Conservation (phyloP, 2,113 vertebrate species). For the Bostrychus sinensis region DNA sequence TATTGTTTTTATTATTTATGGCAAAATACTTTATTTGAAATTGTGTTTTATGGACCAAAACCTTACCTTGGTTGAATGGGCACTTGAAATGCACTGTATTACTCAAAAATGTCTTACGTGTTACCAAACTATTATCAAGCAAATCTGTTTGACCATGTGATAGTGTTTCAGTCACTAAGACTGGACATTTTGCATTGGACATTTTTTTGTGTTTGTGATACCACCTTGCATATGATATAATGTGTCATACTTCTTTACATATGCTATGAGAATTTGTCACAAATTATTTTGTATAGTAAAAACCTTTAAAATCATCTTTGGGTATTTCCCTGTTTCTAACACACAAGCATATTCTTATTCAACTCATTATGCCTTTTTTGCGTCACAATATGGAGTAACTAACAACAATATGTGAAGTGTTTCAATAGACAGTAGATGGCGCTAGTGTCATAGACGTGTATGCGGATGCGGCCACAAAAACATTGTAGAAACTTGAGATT, state of each 20-base stretch:
- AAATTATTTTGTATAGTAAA: constrained; percentile 75
- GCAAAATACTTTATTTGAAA: constrained; percentile 26
- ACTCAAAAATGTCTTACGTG: background rate
- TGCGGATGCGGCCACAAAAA: background rate
- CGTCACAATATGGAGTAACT: no score
- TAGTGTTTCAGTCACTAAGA: background rate
- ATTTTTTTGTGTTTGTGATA: background rate
- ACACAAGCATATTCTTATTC: background rate
- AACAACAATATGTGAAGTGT: constrained; percentile 9
- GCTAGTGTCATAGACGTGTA: constrained; percentile 21
- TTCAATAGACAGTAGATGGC: constrained; percentile 58
- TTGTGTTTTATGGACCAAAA: constrained; percentile 1
- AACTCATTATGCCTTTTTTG: no score
- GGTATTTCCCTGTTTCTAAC: background rate
- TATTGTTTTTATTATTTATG: constrained; percentile 40
- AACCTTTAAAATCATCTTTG: constrained; percentile 31
- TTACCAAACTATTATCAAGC: background rate
- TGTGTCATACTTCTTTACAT: constrained; percentile 42
- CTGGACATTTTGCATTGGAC: no score
- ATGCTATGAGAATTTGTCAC: constrained; percentile 25
- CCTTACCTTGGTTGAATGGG: constrained; percentile 13
- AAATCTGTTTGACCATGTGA: background rate
- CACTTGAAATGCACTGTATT: constrained; percentile 6
- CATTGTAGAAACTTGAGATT: background rate
- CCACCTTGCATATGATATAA: background rate